These are phyloP conservation scores for Psephotus haematonotus DNA, from an alignment of 2,113 vertebrate species.

Conservation along the genomic window DNA sequence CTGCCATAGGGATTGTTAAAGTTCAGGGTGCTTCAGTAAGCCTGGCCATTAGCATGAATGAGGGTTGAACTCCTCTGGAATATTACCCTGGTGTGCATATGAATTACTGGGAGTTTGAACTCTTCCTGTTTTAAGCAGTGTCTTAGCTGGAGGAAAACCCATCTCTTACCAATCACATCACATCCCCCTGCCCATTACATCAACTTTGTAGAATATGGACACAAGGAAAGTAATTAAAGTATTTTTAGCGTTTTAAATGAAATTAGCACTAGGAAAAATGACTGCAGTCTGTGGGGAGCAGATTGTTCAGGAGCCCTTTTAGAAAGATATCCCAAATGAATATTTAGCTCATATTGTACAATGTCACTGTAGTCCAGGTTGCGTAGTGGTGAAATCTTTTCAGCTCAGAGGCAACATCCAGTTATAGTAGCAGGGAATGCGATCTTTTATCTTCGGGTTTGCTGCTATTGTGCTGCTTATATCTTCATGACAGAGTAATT, in stretches of 20 bases:
- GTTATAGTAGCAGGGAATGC: neutral
- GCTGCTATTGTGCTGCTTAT: neutral
- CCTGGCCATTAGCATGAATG: neutral
- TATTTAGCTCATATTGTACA: neutral
- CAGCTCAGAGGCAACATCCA: neutral
- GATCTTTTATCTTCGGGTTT: neutral
- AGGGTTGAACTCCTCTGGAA: neutral
- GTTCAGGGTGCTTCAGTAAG: neutral
- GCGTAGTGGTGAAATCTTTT: neutral
- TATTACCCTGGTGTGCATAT: neutral
- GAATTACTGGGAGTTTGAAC: neutral
- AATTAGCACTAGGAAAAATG: neutral
- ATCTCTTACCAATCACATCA: neutral
- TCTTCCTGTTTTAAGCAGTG: neutral
- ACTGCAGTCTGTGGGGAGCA: neutral
- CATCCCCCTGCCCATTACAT: neutral
- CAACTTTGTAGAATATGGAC: neutral
- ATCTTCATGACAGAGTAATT: neutral
- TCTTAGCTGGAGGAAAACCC: neutral
- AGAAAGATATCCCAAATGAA: neutral
- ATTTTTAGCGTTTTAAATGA: conserved; percentile 40
- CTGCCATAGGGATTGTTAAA: neutral
- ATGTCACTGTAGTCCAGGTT: neutral
- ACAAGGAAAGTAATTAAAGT: neutral
- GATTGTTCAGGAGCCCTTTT: neutral